Percentiles rank a stretch among this genome's conserved stretches.
Conservation (phyloP, 2,888 invertebrate species). For the Caradrina clavipalpis region DNA sequence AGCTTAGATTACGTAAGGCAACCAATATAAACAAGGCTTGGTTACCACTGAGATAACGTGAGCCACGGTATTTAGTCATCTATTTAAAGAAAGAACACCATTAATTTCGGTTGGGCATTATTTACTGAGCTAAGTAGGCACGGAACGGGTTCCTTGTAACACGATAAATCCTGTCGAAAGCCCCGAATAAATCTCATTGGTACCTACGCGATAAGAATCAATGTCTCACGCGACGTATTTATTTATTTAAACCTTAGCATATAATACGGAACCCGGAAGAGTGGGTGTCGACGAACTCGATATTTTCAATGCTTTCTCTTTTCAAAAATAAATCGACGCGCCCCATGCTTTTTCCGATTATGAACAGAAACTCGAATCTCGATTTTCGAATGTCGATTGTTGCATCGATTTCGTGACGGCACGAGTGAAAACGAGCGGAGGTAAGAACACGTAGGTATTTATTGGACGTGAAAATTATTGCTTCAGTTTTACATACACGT, state of each 20-base stretch:
- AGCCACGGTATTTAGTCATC: constrained; percentile 88
- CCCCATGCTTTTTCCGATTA: constrained; percentile 60
- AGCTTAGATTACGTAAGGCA: constrained; percentile 85
- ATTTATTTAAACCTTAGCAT: constrained; percentile 80
- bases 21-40: constrained; percentile 82
- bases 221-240: constrained; percentile 89
- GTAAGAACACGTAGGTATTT: constrained; percentile 70
- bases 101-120: constrained; percentile 88
- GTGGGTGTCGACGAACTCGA: constrained; percentile 77
- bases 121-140: constrained; percentile 89
- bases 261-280: constrained; percentile 83
- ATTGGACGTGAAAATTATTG: constrained; percentile 76
- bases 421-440: constrained; percentile 74
- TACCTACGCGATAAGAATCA: constrained; percentile 90
- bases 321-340: constrained; percentile 63
- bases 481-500: constrained; percentile 73
- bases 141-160: constrained; percentile 88
- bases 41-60: constrained; percentile 84
- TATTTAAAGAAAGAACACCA: constrained; percentile 89
- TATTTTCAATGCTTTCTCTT: constrained; percentile 79
- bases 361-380: constrained; percentile 56
- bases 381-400: constrained; percentile 54
- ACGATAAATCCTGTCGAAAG: constrained; percentile 88
- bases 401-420: constrained; percentile 66
- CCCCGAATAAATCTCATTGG: constrained; percentile 87